A percentile compares a stretch with the other conserved stretches of the same genome.
Conservation (phyloP, 2,888 invertebrate genomes). For the Serripes groenlandicus region DNA sequence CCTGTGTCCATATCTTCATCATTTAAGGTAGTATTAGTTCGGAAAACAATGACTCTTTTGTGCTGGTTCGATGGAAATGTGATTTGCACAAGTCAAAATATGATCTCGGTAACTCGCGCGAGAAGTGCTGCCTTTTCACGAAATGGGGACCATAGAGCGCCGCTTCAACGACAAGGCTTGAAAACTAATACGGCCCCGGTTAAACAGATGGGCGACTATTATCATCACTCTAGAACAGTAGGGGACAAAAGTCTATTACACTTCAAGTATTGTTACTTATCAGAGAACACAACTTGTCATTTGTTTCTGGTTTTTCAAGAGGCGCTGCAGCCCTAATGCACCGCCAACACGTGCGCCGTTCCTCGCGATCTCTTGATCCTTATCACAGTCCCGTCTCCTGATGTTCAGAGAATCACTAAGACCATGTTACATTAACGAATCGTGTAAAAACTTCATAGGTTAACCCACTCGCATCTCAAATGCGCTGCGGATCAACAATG, state of each 20-base stretch:
- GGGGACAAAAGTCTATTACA: slow-evolving; percentile 19
- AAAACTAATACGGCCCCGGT: slow-evolving; percentile 8
- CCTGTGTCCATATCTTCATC: slow-evolving; percentile 10
- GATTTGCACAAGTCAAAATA: slow-evolving; percentile 20
- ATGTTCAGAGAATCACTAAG: slow-evolving; percentile 39
- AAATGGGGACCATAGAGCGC: slow-evolving; percentile 15
- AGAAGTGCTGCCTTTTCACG: slow-evolving; percentile 10
- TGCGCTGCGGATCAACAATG: slow-evolving; percentile 75
- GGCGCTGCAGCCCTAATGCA: slow-evolving; percentile 22
- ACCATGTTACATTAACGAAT: slow-evolving; percentile 69
- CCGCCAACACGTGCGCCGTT: slow-evolving; percentile 47
- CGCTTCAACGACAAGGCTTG: slow-evolving; percentile 4
- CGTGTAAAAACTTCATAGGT: slow-evolving; percentile 73
- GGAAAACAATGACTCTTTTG: slow-evolving; percentile 22
- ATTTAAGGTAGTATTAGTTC: slow-evolving; percentile 14
- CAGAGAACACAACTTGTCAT: slow-evolving; percentile 55
- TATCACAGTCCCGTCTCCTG: slow-evolving; percentile 47
- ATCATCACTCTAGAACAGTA: slow-evolving; percentile 30
- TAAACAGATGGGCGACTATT: slow-evolving; percentile 50
- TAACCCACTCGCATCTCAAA: slow-evolving; percentile 72
- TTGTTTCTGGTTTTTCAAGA: slow-evolving; percentile 42
- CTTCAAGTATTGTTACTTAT: slow-evolving; percentile 62
- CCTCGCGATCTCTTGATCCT: slow-evolving; percentile 51
- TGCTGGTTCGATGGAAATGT: slow-evolving; percentile 8
- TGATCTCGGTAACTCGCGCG: slow-evolving; percentile 12